Evolutionary conservation across 1,140 invertebrate species (phyloP).

Genomic region (Hesperophylax magnus): DNA sequence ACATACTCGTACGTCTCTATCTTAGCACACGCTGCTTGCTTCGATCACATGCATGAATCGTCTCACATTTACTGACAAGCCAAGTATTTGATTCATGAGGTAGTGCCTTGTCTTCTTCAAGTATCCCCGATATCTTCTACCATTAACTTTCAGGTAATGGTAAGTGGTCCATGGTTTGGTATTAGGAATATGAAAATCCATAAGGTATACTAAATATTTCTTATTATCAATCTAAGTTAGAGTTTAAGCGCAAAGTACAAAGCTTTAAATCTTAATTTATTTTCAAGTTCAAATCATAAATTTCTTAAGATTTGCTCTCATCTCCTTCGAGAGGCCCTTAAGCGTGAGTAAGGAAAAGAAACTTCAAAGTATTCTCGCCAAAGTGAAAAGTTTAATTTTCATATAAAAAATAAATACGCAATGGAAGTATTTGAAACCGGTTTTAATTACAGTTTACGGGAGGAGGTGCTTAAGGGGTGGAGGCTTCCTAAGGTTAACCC

Average conservation of each 20-base stretch:
- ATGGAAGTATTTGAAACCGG: slow-evolving; percentile 15
- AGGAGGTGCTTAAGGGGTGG: slow-evolving; percentile 1
- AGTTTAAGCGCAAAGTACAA: neutral
- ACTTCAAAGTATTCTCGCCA: slow-evolving; percentile 24
- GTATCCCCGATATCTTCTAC: no score
- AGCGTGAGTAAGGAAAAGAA: slow-evolving; percentile 25
- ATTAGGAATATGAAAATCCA: neutral
- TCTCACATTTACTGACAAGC: no score
- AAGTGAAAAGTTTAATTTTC: slow-evolving; percentile 48
- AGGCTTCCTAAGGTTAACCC: slow-evolving; percentile 15
- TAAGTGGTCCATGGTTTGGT: neutral
- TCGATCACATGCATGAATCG: no score
- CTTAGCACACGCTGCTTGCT: no score
- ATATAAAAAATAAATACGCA: slow-evolving; percentile 42
- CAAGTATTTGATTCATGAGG: no score
- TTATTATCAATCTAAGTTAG: slow-evolving; percentile 6
- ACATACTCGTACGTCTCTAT: no score
- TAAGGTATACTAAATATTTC: neutral
- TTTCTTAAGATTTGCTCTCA: slow-evolving; percentile 31
- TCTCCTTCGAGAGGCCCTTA: neutral
- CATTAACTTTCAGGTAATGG: no score
- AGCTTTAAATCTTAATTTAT: slow-evolving; percentile 24
- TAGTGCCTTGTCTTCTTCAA: no score
- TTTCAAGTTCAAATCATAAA: slow-evolving; percentile 39
- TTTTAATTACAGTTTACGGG: slow-evolving; percentile 35